phyloP scores from a whole-genome alignment of 2,888 invertebrate species.

The Platerodrilus igneus region DNA sequence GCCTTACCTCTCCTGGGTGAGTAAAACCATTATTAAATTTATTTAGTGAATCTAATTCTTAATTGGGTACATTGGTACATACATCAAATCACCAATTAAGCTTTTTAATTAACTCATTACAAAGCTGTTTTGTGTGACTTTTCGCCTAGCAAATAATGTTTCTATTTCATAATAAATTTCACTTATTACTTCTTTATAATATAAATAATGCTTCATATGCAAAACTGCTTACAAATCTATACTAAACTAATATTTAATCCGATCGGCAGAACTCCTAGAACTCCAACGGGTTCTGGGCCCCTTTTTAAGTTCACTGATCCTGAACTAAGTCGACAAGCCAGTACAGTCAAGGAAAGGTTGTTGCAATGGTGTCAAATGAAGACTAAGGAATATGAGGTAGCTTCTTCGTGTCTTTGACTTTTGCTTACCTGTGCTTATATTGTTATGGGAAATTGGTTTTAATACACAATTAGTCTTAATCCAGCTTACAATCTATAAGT shows the following conservation, averaged over 20 bases:
- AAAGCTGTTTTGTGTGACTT: no score
- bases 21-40: conserved; percentile 34
- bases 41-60: not conserved
- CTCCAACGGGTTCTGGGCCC: conserved; percentile 63
- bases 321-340: conserved; percentile 84
- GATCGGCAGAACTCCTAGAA: conserved; percentile 64
- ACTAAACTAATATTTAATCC: conserved; percentile 15
- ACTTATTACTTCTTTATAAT: not conserved
- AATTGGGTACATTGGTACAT: no score
- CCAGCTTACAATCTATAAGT: no score
- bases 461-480: no score
- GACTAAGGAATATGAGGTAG: conserved; percentile 96
- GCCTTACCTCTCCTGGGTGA: conserved; percentile 72
- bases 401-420: conserved; percentile 18
- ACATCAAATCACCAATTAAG: no score
- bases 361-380: conserved; percentile 96
- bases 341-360: conserved; percentile 93
- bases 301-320: conserved; percentile 90
- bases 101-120: no score
- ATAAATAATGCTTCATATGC: no score
- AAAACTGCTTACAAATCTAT: no score
- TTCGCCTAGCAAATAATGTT: not conserved
- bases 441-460: no score
- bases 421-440: no score
- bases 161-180: not conserved